Evolutionary conservation across 2,888 invertebrate species (phyloP), one percentile per base, ranked within the genome.

Genomic region (Clistopyga incitator): DNA sequence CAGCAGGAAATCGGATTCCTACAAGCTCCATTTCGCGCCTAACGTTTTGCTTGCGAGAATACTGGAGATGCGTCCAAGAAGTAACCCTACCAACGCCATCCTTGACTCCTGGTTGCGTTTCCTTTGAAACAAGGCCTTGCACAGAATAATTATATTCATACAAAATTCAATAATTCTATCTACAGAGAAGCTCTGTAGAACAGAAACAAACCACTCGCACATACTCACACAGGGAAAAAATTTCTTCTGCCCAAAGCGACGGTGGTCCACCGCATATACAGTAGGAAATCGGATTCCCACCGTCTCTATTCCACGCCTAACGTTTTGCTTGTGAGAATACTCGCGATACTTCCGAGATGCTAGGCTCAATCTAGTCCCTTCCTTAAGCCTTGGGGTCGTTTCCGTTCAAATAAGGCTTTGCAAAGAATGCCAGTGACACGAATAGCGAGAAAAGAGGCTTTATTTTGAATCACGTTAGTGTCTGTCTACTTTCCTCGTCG

Each of bases 1-100:
- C 47, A 47, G 61, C 47, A 29, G 78, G 50, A 80, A 75, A 80
- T 74, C 59, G 68, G 59, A 80, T 80, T 80, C 67, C 50, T 52
- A 10, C 42, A 50, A 23, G 74, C 42, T 80, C 67, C 59, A 18
- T 38, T 74, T 80, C 59, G 18, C 56, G 47, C 38, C 65, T 52
- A 74, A 74, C 50, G 29, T 67, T 2, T 18, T 13, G 59, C 56
- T 59, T 54, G 45, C 20, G 72, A 74, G 45, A 74, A 74, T 61
- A 61, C 3, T 11, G 20, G 11, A 64, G 64, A 20, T 10, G 56
- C 42, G 71, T 71, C 71, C 45, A 20, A 54, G 29, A 29, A 38
- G 13, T n/a, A n/a, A n/a, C n/a, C n/a, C n/a, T n/a, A n/a, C n/a
- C n/a, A n/a, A n/a, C n/a, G n/a, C n/a, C n/a, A n/a, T n/a, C n/a